A percentile compares a stretch with the other conserved stretches of the same genome.
phyloP scores from a whole-genome alignment of 2,113 vertebrate species.

The Cyprinodon variegatus region DNA sequence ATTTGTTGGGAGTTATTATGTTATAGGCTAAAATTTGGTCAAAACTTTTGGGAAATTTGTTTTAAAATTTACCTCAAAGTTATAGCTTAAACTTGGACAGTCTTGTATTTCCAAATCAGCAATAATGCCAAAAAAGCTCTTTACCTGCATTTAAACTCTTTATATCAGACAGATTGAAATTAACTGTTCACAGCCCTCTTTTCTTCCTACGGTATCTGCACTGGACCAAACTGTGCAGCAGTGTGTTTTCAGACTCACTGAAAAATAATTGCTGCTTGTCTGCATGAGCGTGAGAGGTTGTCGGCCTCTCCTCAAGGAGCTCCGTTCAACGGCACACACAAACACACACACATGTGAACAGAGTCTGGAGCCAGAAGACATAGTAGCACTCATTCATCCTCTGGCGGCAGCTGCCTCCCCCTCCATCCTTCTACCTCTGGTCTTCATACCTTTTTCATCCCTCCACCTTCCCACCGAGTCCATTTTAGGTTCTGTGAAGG shows the following conservation, averaged over 20 bases:
- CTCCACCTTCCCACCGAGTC: slow-evolving; percentile 35
- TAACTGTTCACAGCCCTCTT: neutral
- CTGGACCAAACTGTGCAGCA: slow-evolving; percentile 37
- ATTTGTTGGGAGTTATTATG: no score
- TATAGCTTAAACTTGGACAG: no score
- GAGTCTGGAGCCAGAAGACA: slow-evolving; percentile 60
- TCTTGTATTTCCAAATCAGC: no score
- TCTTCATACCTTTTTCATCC: slow-evolving; percentile 61
- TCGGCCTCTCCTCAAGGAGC: slow-evolving; percentile 58
- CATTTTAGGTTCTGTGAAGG: slow-evolving; percentile 63
- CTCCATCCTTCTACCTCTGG: slow-evolving; percentile 36
- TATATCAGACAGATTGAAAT: neutral
- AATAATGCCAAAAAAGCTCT: neutral
- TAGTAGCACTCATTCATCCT: slow-evolving; percentile 76
- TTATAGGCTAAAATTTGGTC: no score
- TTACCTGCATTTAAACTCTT: neutral
- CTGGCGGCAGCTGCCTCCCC: slow-evolving; percentile 30
- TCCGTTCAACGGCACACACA: slow-evolving; percentile 37
- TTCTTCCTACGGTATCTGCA: slow-evolving; percentile 34
- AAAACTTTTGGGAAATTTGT: no score
- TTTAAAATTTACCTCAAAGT: no score
- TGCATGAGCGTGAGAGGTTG: slow-evolving; percentile 67
- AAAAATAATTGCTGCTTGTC: slow-evolving; percentile 63
- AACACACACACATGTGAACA: slow-evolving; percentile 11
- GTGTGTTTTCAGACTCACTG: slow-evolving; percentile 32